Evolutionary conservation across 2,888 invertebrate species (phyloP).

Genomic region (Drosophila quasianomalipes): DNA sequence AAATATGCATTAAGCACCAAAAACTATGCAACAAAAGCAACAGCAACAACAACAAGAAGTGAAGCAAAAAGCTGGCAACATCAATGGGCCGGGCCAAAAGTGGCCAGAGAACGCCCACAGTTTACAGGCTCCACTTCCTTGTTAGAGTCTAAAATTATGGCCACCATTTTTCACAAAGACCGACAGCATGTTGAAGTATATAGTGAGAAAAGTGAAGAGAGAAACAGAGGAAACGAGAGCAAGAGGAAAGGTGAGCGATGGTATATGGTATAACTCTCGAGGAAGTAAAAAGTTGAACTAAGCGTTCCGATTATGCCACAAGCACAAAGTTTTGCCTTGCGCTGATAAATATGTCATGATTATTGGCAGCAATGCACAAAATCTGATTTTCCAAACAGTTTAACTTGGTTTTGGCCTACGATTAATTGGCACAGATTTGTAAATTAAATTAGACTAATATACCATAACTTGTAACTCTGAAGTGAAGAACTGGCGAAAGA

Average conservation of each 20-base stretch:
- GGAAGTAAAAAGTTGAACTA: conserved; percentile 15
- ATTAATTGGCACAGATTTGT: background rate
- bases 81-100: conserved; percentile 18
- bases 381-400: background rate
- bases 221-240: background rate
- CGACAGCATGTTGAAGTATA: conserved; percentile 19
- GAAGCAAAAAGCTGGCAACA: conserved; percentile 51
- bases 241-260: background rate
- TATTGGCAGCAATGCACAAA: conserved; percentile 48
- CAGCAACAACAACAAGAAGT: conserved; percentile 22
- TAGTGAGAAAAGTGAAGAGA: background rate
- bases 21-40: conserved; percentile 52
- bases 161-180: conserved; percentile 70
- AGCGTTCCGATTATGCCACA: conserved; percentile 35
- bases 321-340: conserved; percentile 38
- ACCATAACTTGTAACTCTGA: background rate
- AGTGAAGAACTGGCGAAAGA: background rate
- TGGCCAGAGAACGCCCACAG: conserved; percentile 23
- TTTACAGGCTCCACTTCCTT: conserved; percentile 44
- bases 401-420: background rate
- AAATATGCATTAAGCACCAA: conserved; percentile 71
- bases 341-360: conserved; percentile 46
- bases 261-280: conserved; percentile 8
- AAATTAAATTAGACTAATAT: background rate
- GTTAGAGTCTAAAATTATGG: conserved; percentile 74